These are phyloP conservation scores for Pteronotus mesoamericanus DNA, from an alignment of 2,797 vertebrate species.

Conservation along the genomic window DNA sequence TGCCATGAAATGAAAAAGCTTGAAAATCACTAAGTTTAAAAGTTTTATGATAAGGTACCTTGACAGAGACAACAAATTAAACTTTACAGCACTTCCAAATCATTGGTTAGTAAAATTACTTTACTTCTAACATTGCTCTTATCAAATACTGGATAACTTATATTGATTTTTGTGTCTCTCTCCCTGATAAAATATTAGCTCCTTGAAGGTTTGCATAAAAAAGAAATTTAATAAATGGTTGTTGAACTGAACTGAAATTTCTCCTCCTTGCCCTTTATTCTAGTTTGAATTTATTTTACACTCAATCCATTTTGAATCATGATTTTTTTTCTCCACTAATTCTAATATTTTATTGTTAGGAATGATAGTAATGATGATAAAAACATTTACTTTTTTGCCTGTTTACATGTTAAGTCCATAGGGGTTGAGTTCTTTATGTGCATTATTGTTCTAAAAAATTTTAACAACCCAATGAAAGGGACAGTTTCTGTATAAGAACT, in stretches of 20 bases:
- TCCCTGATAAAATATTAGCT: background rate
- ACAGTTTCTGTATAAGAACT: background rate
- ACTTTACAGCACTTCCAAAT: background rate
- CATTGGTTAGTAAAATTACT: background rate
- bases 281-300: background rate
- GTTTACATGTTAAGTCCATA: background rate
- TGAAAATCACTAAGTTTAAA: background rate
- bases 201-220: background rate
- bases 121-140: background rate
- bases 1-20: background rate
- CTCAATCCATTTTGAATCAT: background rate
- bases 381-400: background rate
- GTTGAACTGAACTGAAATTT: background rate
- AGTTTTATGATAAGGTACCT: background rate
- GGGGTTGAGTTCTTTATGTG: background rate
- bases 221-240: background rate
- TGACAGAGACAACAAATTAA: background rate
- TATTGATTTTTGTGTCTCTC: background rate
- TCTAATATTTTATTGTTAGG: background rate
- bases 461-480: background rate
- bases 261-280: background rate
- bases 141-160: background rate
- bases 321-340: background rate
- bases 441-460: background rate
- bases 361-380: background rate